Conservation (phyloP, 2,797 vertebrate genomes). For the Dipus sagitta region DNA sequence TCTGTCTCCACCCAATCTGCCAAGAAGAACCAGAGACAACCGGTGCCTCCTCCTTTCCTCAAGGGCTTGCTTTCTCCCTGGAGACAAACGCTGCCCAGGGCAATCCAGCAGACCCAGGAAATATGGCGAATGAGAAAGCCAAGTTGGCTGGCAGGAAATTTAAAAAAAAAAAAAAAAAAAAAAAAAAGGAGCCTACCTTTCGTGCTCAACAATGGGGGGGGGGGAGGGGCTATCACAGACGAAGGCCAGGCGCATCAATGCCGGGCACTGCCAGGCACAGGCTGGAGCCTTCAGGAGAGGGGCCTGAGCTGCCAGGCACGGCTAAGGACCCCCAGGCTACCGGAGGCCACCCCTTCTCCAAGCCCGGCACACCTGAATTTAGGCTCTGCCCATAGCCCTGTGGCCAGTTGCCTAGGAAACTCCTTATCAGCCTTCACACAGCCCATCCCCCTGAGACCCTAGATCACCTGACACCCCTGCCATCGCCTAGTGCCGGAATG, state of each 20-base stretch:
- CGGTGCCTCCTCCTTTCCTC: slow-evolving; percentile 61
- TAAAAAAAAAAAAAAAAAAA: neutral
- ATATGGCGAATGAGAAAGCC: slow-evolving; percentile 68
- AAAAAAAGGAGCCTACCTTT: slow-evolving; percentile 18
- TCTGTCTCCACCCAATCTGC: slow-evolving; percentile 29
- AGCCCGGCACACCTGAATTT: too few relatives aligned
- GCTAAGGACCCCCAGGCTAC: too few relatives aligned
- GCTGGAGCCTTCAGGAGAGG: too few relatives aligned
- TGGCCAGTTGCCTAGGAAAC: too few relatives aligned
- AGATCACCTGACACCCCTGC: too few relatives aligned
- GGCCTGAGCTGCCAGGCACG: too few relatives aligned
- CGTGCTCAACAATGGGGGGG: neutral
- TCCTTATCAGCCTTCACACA: too few relatives aligned
- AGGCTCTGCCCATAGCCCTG: too few relatives aligned
- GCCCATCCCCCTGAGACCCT: too few relatives aligned
- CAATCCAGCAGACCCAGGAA: slow-evolving; percentile 59
- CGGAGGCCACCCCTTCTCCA: too few relatives aligned
- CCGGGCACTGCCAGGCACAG: too few relatives aligned
- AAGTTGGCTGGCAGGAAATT: slow-evolving; percentile 63
- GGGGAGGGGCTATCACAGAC: neutral
- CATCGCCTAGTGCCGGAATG: too few relatives aligned
- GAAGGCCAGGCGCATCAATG: neutral
- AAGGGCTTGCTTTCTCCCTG: slow-evolving; percentile 26
- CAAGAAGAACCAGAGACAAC: slow-evolving; percentile 37
- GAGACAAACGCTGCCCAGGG: slow-evolving; percentile 61